Evolutionary conservation across 2,113 vertebrate genomes (phyloP).

Genomic region (Eidolon helvum): DNA sequence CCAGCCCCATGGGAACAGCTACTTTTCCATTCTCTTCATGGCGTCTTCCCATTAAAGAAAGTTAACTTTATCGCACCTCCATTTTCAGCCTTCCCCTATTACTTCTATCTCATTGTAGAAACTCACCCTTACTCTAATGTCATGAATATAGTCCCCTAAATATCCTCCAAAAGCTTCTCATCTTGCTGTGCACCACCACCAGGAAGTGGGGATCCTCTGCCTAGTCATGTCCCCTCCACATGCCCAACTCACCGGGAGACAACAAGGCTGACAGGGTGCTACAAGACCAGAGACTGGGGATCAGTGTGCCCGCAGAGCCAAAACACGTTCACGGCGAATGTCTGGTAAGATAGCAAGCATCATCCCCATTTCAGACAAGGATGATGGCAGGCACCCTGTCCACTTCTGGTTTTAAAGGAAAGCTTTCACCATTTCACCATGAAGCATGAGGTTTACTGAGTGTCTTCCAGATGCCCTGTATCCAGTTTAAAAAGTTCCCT

Average conservation of each 20-base stretch:
- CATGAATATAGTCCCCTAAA: not conserved
- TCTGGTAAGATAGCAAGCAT: not conserved
- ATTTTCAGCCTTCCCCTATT: not conserved
- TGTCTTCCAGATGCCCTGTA: not conserved
- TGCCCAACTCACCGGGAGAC: not conserved
- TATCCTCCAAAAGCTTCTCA: not conserved
- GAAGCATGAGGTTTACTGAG: accelerated
- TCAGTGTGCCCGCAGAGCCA: not conserved
- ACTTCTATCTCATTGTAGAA: not conserved
- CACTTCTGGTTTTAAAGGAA: not conserved
- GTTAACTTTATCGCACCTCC: not conserved
- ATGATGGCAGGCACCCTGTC: not conserved
- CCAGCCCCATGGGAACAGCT: not conserved
- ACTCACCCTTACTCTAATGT: not conserved
- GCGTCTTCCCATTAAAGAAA: not conserved
- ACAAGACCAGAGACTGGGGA: not conserved
- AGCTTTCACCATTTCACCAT: not conserved
- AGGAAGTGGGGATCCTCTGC: not conserved
- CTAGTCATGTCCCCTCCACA: not conserved
- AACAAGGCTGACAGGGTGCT: accelerated
- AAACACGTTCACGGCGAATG: accelerated
- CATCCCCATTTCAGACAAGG: not conserved
- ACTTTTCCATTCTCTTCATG: not conserved
- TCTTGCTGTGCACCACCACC: not conserved
- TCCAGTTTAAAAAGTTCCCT: not conserved